phyloP scores from a whole-genome alignment of 2,888 invertebrate genomes.

The Bellardia pandia region DNA sequence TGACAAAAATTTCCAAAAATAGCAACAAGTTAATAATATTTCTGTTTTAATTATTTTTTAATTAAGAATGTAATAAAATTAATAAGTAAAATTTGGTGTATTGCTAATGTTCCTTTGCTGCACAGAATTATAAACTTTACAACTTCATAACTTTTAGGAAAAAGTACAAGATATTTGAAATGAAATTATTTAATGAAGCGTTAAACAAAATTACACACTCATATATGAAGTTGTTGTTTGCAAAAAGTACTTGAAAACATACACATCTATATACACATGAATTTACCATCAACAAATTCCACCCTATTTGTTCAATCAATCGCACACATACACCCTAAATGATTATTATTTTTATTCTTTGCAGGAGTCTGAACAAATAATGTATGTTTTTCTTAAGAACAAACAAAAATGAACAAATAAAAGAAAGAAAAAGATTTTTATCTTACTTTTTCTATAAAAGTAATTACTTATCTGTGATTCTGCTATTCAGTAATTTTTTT shows the following conservation, averaged over 20 bases:
- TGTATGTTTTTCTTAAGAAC: constrained; percentile 3
- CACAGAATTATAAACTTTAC: neutral
- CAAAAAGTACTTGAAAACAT: neutral
- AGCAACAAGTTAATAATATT: no score
- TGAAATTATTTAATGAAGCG: constrained; percentile 50
- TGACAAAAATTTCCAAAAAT: no score
- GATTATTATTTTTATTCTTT: neutral
- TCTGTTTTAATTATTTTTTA: no score
- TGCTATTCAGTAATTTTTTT: constrained; percentile 42
- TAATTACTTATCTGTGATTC: constrained; percentile 66
- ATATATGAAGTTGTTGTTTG: neutral
- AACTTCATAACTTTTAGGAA: neutral
- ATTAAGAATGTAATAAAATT: neutral
- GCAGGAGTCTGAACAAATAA: constrained; percentile 14
- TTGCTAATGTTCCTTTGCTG: neutral
- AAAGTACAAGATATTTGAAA: neutral
- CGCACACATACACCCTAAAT: constrained; percentile 1
- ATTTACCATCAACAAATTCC: neutral
- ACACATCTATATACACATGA: neutral
- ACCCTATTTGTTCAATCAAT: neutral
- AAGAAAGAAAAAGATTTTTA: constrained; percentile 22
- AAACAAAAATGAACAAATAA: neutral
- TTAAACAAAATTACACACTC: neutral
- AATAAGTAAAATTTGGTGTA: neutral
- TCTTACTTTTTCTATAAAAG: constrained; percentile 54